Conservation (phyloP, 2,888 invertebrate species). For the Drosophila meridiana region DNA sequence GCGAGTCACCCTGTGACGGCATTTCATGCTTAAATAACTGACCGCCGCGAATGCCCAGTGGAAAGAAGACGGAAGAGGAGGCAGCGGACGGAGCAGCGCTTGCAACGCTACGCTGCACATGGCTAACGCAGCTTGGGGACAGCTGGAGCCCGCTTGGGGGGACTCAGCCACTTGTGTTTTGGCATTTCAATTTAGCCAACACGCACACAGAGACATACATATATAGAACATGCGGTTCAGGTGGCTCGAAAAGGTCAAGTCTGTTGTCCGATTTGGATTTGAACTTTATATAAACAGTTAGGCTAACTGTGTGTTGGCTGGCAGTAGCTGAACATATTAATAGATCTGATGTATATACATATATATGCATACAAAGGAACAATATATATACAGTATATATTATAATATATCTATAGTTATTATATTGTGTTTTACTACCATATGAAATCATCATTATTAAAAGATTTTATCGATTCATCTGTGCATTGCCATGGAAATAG, state of each 20-base stretch:
- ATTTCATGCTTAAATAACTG: slow-evolving; percentile 70
- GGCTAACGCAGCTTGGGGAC: slow-evolving; percentile 14
- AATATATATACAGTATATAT: background rate
- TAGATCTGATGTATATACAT: background rate
- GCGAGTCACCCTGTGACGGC: slow-evolving; percentile 33
- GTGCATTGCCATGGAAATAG: background rate
- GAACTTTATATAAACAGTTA: background rate
- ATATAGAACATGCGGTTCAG: background rate
- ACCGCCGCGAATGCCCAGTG: slow-evolving; percentile 3
- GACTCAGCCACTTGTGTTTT: slow-evolving; percentile 27
- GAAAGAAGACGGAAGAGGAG: background rate
- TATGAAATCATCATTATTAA: background rate
- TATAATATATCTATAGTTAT: background rate
- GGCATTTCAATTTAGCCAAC: slow-evolving; percentile 19
- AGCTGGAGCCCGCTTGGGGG: slow-evolving; percentile 36
- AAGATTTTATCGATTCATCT: background rate
- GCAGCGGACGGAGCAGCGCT: background rate
- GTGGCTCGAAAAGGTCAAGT: slow-evolving; percentile 9
- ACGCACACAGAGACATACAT: background rate
- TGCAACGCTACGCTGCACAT: slow-evolving; percentile 68
- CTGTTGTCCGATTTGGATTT: background rate
- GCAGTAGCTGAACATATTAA: background rate
- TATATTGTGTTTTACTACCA: background rate
- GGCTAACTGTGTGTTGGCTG: background rate
- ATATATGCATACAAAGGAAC: background rate